phyloP scores from a whole-genome alignment of 2,113 vertebrate species.

The Leptobrachium leishanense region DNA sequence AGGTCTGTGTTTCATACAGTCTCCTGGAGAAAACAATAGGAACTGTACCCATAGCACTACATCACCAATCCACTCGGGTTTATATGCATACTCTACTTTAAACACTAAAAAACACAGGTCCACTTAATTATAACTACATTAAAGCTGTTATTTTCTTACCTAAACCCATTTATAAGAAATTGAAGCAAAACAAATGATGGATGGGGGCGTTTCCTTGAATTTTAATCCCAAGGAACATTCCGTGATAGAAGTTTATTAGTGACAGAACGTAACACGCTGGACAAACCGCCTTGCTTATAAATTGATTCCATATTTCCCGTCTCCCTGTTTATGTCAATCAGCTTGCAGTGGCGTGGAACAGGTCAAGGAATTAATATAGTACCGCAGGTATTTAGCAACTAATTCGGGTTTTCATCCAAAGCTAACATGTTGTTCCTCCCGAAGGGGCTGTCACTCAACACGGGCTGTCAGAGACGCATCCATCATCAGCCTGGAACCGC shows the following conservation, averaged over 20 bases:
- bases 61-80: too few relatives aligned
- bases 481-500: background rate
- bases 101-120: too few relatives aligned
- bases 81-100: too few relatives aligned
- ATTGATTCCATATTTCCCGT: constrained; percentile 33
- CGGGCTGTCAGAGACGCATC: background rate
- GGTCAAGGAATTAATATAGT: background rate
- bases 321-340: constrained; percentile 11
- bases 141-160: too few relatives aligned
- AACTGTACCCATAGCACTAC: too few relatives aligned
- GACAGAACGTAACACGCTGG: background rate
- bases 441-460: constrained; percentile 14
- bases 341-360: background rate
- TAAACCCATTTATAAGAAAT: too few relatives aligned
- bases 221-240: background rate
- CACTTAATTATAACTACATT: too few relatives aligned
- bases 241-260: background rate
- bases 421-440: constrained; percentile 17
- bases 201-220: background rate
- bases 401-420: constrained; percentile 8
- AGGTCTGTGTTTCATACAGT: too few relatives aligned
- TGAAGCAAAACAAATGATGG: too few relatives aligned
- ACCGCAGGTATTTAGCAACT: constrained; percentile 7
- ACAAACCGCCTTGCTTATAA: background rate
- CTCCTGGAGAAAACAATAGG: too few relatives aligned